Percentiles rank a stretch among this genome's conserved stretches.
phyloP scores from a whole-genome alignment of 2,797 vertebrate species.

The Muscicapa comitata region DNA sequence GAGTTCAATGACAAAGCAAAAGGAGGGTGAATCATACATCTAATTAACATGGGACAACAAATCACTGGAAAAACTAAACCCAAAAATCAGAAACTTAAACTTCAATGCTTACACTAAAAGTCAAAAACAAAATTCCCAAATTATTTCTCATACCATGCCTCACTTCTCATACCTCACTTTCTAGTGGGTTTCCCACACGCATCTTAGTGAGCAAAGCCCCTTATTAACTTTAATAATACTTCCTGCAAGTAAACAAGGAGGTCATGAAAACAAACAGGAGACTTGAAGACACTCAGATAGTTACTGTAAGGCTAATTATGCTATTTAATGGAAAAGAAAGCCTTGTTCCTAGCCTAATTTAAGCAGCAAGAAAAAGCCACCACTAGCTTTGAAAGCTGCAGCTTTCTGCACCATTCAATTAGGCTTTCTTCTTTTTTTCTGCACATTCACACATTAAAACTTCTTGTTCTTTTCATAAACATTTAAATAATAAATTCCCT shows the following conservation, averaged over 20 bases:
- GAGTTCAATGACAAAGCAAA: neutral
- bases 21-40: neutral
- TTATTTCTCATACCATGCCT: neutral
- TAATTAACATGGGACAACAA: neutral
- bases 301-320: neutral
- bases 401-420: neutral
- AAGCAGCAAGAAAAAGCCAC: neutral
- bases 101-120: neutral
- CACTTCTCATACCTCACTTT: neutral
- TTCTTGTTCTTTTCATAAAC: constrained; percentile 31
- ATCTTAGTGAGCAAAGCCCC: neutral
- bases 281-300: neutral
- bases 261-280: neutral
- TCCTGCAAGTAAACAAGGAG: neutral
- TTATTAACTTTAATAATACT: neutral
- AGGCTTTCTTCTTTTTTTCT: neutral
- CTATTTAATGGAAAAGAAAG: neutral
- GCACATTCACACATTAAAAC: constrained; percentile 11
- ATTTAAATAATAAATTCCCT: constrained; percentile 52
- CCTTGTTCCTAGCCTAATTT: neutral
- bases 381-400: neutral
- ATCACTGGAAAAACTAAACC: neutral
- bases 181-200: neutral
- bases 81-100: neutral
- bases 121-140: neutral